These are phyloP conservation scores for Nephrotoma appendiculata DNA, from an alignment of 2,888 invertebrate species.

Conservation along the genomic window DNA sequence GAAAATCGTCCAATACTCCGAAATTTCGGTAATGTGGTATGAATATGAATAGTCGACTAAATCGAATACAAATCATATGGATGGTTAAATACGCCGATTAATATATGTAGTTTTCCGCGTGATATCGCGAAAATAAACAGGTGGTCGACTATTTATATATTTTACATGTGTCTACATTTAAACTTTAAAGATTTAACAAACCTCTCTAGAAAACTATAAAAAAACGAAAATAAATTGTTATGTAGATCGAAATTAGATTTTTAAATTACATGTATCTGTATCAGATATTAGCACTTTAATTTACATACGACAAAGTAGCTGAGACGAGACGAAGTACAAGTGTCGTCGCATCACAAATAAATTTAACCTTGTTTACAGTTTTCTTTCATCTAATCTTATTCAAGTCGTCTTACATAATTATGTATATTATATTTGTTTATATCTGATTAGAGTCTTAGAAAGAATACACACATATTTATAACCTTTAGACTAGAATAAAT, in stretches of 20 bases:
- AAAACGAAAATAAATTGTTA: background rate
- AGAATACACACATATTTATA: no score
- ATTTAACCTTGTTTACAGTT: background rate
- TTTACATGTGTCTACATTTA: background rate
- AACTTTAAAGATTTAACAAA: background rate
- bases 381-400: background rate
- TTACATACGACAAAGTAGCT: background rate
- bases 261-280: background rate
- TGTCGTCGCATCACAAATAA: background rate
- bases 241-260: background rate
- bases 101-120: no score
- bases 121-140: no score
- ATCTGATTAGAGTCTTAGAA: no score
- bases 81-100: no score
- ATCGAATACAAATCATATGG: no score
- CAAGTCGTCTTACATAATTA: background rate
- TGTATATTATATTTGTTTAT: no score
- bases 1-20: no score
- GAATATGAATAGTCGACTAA: no score
- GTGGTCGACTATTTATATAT: no score
- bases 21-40: no score
- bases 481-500: no score
- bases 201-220: background rate
- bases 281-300: background rate
- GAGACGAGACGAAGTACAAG: background rate